phyloP scores from a whole-genome alignment of 2,113 vertebrate genomes.

The Dissostichus mawsoni region DNA sequence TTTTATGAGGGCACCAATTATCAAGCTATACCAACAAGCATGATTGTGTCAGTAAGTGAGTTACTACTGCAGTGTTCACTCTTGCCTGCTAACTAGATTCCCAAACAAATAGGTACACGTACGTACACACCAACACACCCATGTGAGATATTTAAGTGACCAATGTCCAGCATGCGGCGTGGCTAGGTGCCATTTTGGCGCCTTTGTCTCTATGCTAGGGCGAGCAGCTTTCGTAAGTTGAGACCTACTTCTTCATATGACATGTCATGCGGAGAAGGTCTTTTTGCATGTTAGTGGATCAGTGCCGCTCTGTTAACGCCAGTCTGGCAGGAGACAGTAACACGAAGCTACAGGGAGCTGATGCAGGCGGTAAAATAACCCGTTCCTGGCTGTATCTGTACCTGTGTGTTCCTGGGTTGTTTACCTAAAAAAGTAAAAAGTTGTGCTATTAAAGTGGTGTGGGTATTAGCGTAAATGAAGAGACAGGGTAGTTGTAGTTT shows the following conservation, averaged over 20 bases:
- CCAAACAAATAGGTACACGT: conserved; percentile 55
- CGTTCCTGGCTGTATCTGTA: conserved; percentile 29
- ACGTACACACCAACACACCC: conserved; percentile 46
- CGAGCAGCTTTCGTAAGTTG: conserved; percentile 82
- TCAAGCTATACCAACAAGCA: not conserved
- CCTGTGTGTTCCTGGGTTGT: conserved; percentile 15
- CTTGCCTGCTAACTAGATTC: conserved; percentile 63
- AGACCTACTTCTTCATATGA: conserved; percentile 71
- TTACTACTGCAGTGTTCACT: conserved; percentile 6
- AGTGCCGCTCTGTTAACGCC: conserved; percentile 84
- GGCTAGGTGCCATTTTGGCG: conserved; percentile 80
- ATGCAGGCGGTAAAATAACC: conserved; percentile 80
- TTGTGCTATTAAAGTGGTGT: conserved; percentile 67
- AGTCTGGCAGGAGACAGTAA: conserved; percentile 88
- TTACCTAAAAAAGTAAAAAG: conserved; percentile 39
- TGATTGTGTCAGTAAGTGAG: conserved; percentile 1
- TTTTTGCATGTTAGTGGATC: conserved; percentile 85
- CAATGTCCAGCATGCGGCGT: conserved; percentile 45
- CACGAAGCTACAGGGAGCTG: conserved; percentile 82
- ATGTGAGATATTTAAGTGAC: conserved; percentile 70
- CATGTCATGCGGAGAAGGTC: conserved; percentile 79
- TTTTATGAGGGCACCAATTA: not conserved
- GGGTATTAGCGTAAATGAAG: conserved; percentile 14
- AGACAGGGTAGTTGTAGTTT: conserved; percentile 14
- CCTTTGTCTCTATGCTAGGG: conserved; percentile 83